Evolutionary conservation across 2,797 vertebrate genomes (phyloP).

Genomic region (Sylvia borin): DNA sequence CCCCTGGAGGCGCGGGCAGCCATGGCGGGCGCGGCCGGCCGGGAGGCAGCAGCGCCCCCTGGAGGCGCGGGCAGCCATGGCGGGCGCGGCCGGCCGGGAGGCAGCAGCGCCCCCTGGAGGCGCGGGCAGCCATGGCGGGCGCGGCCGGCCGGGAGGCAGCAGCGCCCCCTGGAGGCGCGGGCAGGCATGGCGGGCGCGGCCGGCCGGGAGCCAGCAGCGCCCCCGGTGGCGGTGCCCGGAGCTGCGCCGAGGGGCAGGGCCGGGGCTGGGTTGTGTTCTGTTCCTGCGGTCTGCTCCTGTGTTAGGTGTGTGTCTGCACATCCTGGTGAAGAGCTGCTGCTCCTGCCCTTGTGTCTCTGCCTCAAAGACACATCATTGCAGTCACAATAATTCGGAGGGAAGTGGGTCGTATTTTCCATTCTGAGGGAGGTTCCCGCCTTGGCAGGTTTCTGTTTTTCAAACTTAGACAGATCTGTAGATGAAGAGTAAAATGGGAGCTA

Average conservation of each 20-base stretch:
- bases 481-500: neutral
- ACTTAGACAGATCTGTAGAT: neutral
- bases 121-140: too few relatives aligned
- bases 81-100: too few relatives aligned
- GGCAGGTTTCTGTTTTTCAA: neutral
- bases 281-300: too few relatives aligned
- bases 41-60: neutral
- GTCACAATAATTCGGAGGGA: fast-evolving
- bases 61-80: too few relatives aligned
- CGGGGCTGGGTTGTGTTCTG: too few relatives aligned
- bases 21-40: too few relatives aligned
- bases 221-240: neutral
- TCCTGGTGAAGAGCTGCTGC: neutral
- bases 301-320: too few relatives aligned
- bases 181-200: too few relatives aligned
- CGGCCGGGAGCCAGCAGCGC: too few relatives aligned
- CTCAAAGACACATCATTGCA: fast-evolving
- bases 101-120: too few relatives aligned
- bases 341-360: fast-evolving
- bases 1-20: neutral
- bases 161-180: too few relatives aligned
- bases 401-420: neutral
- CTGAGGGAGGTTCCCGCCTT: neutral
- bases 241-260: neutral
- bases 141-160: too few relatives aligned